These are phyloP conservation scores for Lasioglossum pauxillum DNA, from an alignment of 2,888 invertebrate species.

Conservation along the genomic window DNA sequence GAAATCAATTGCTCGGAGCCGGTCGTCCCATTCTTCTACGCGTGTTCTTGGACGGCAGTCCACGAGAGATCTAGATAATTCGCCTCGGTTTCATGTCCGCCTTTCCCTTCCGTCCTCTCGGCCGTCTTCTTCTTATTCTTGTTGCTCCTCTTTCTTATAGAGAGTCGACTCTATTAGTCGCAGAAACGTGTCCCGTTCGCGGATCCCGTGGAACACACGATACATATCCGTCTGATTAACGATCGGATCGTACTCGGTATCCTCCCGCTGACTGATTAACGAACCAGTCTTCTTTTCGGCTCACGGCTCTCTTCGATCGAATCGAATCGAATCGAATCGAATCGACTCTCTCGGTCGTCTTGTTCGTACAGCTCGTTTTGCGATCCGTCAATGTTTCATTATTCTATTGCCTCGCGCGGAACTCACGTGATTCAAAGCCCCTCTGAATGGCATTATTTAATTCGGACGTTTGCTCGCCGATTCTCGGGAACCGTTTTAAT, in stretches of 20 bases:
- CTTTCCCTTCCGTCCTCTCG: neutral
- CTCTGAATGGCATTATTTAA: constrained; percentile 28
- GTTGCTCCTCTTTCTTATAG: constrained; percentile 30
- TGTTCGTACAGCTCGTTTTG: constrained; percentile 18
- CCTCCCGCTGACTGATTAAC: constrained; percentile 57
- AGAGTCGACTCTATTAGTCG: constrained; percentile 58
- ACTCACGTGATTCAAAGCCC: constrained; percentile 11
- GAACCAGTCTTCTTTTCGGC: constrained; percentile 50
- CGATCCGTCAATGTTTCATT: constrained; percentile 37
- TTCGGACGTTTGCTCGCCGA: constrained; percentile 30
- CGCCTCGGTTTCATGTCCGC: constrained; percentile 45
- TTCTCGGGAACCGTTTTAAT: constrained; percentile 42
- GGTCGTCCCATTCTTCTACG: constrained; percentile 30
- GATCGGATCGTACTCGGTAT: constrained; percentile 52
- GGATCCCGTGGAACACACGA: constrained; percentile 40
- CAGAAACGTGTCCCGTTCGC: constrained; percentile 43
- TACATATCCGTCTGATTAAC: constrained; percentile 67
- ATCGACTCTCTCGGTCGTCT: constrained; percentile 20
- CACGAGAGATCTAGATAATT: constrained; percentile 61
- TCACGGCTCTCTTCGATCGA: constrained; percentile 5
- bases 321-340: constrained; percentile 41
- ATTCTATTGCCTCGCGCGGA: constrained; percentile 13
- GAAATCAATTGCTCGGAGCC: constrained; percentile 51
- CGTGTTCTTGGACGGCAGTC: constrained; percentile 35
- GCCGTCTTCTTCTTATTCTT: neutral